Conservation (phyloP, 1,140 invertebrate species). For the Drosophila virilis region DNA sequence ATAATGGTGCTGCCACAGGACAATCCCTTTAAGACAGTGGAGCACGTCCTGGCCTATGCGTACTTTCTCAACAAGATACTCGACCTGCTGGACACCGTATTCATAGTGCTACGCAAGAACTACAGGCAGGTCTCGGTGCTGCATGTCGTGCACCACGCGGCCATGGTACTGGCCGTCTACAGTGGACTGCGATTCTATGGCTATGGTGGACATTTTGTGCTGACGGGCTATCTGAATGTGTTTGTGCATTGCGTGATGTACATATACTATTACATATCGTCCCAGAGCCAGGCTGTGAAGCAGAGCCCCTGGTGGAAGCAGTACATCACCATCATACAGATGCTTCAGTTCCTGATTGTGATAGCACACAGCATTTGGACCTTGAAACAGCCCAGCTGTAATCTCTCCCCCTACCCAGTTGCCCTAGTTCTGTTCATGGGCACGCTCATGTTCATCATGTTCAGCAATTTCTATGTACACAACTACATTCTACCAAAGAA, state of each 20-base stretch:
- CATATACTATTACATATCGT: constrained; percentile 89
- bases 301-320: constrained; percentile 92
- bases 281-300: constrained; percentile 87
- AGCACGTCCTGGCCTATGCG: neutral
- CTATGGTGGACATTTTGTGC: constrained; percentile 88
- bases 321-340: constrained; percentile 91
- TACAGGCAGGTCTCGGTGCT: constrained; percentile 51
- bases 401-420: neutral
- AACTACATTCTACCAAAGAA: constrained; percentile 13
- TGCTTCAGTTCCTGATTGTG: constrained; percentile 90
- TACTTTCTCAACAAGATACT: constrained; percentile 39
- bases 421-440: neutral
- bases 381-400: constrained; percentile 13
- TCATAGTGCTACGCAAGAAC: constrained; percentile 65
- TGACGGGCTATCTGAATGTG: constrained; percentile 90
- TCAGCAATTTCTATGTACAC: constrained; percentile 17
- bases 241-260: constrained; percentile 93
- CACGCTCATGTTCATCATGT: constrained; percentile 16
- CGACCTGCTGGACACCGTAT: constrained; percentile 59
- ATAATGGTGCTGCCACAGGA: neutral
- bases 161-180: constrained; percentile 56
- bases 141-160: constrained; percentile 85
- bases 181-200: constrained; percentile 19
- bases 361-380: constrained; percentile 85
- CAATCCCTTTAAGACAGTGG: neutral